Evolutionary conservation across 92 coral and sea anemone genomes (phyloP), one percentile per base, ranked within the genome.

Genomic region (Actinostola sp.): DNA sequence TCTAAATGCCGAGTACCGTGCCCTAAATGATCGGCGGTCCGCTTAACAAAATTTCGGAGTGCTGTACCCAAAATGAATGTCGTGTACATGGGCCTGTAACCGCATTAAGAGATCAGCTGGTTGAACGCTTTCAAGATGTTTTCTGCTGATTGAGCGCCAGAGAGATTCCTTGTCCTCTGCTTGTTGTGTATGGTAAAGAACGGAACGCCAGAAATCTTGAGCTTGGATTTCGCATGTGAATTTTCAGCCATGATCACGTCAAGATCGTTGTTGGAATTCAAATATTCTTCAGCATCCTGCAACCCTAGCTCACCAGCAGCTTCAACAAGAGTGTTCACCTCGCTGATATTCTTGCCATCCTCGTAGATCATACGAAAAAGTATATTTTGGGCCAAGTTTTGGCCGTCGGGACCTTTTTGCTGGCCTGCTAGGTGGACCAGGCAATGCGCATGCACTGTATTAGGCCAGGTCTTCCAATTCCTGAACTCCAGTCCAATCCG

Each of bases 401-500:
- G 91, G 7, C 89, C 92, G 7, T 54, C 82, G 0, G 91, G 63
- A 21, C 92, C 96, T 41, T 82, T 71, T 58, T 78, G 87, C 61
- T 51, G 31, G 3, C 92, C 92, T 16, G 91, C 91, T 17, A 82
- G 66, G 26, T 89, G 91, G 32, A 89, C 73, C 4, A 89, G 85
- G 9, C 92, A 71, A 62, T 89, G 96, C 16, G 76, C 96, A 38
- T 89, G 86, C 32, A 89, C 69, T 32, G 91, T 86, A 24, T 89
- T 89, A 0, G 96, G 96, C 91, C 96, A 86, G 2, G 63, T 89
- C 48, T 82, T 66, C 96, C 96, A 89, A 69, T 89, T 79, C 64
- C 78, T 86, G 42, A 89, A 89, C 21, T 73, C 96, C 36, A 89
- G 59, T 6, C 96, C 96, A 74, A 81, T 83, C 45, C 66, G 66